phyloP scores from a whole-genome alignment of 2,888 invertebrate species.

The Pediacus dermestoides region DNA sequence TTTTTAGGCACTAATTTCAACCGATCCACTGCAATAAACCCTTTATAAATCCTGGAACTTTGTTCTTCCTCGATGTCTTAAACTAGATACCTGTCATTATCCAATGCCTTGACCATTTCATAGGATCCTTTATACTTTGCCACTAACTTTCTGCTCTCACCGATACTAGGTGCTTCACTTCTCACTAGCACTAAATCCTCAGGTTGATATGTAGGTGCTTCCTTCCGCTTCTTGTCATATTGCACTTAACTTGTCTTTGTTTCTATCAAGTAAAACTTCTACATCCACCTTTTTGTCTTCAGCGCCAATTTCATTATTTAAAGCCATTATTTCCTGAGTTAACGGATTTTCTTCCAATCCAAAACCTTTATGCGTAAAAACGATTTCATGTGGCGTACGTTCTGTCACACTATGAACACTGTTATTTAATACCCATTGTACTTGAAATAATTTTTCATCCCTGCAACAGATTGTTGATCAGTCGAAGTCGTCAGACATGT shows the following conservation, averaged over 20 bases:
- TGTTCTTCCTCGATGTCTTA: slow-evolving; percentile 20
- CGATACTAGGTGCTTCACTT: slow-evolving; percentile 13
- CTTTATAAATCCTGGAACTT: no score
- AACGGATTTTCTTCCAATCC: no score
- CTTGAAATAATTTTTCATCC: slow-evolving; percentile 13
- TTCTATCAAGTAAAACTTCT: no score
- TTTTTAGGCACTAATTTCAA: no score
- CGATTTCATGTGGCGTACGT: slow-evolving; percentile 7
- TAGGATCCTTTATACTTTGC: slow-evolving; percentile 19
- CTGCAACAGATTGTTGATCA: slow-evolving; percentile 6
- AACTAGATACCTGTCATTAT: slow-evolving; percentile 18
- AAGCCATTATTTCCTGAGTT: no score
- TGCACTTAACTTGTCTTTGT: no score
- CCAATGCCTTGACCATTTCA: slow-evolving; percentile 18
- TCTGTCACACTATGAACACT: slow-evolving; percentile 11
- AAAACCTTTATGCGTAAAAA: slow-evolving; percentile 13
- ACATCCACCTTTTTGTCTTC: no score
- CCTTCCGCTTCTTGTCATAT: no score
- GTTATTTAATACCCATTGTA: slow-evolving; percentile 20
- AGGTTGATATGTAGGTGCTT: slow-evolving; percentile 6
- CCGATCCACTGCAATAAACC: no score
- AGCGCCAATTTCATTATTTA: no score
- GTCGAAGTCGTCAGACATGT: slow-evolving; percentile 4
- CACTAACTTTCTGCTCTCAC: slow-evolving; percentile 15
- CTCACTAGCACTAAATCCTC: slow-evolving; percentile 15